A percentile compares a stretch with the other conserved stretches of the same genome.
phyloP scores from a whole-genome alignment of 1,140 invertebrate species.

The Papilio helenus region DNA sequence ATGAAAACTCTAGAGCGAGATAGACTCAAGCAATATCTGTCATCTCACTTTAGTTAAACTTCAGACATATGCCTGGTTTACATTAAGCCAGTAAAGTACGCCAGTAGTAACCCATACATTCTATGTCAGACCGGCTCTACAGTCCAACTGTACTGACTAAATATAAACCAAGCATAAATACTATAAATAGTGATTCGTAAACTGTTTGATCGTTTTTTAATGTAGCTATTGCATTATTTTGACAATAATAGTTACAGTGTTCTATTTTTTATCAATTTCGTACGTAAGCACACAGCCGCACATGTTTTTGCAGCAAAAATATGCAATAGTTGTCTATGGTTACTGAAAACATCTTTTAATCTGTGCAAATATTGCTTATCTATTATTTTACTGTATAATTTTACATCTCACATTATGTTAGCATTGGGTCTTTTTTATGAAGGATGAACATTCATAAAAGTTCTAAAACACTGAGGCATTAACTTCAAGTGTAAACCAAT shows the following conservation, averaged over 20 bases:
- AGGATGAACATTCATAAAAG: too few species aligned
- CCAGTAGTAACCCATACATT: too few species aligned
- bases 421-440: too few species aligned
- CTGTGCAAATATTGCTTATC: not conserved
- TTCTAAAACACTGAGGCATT: too few species aligned
- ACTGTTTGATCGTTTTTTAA: not conserved
- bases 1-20: not conserved
- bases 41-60: not conserved
- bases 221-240: not conserved
- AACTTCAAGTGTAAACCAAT: too few species aligned
- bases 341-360: not conserved
- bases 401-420: not conserved
- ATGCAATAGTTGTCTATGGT: not conserved
- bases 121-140: too few species aligned
- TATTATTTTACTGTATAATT: not conserved
- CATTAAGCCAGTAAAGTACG: too few species aligned
- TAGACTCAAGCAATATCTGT: not conserved
- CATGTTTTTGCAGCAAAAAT: not conserved
- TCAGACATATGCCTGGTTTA: not conserved
- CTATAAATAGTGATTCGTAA: not conserved
- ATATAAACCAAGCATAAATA: not conserved
- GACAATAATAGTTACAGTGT: conserved; percentile 18
- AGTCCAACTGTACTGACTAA: too few species aligned
- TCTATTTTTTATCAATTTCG: not conserved
- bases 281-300: not conserved